phyloP scores from a whole-genome alignment of 1,140 invertebrate species.

The Brachystomella parvula region DNA sequence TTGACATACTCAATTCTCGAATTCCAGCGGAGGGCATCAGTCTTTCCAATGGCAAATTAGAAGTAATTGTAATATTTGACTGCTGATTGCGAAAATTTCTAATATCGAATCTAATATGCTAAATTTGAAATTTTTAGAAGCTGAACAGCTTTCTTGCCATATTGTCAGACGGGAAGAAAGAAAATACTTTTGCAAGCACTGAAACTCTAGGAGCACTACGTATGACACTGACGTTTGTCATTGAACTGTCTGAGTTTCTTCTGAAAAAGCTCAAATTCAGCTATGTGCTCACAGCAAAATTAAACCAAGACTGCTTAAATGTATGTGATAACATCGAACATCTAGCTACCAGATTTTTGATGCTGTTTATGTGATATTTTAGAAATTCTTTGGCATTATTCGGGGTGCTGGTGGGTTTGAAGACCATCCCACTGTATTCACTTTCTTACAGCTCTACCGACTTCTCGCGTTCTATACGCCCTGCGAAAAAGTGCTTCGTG shows the following conservation, averaged over 20 bases:
- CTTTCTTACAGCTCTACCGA: slow-evolving; percentile 10
- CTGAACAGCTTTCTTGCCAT: not conserved
- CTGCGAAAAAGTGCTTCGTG: not conserved
- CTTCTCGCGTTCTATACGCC: slow-evolving; percentile 13
- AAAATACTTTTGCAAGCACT: not conserved
- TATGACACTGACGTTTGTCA: slow-evolving; percentile 1
- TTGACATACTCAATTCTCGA: not conserved
- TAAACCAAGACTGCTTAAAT: slow-evolving; percentile 15
- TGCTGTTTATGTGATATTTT: not conserved
- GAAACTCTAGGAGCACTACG: slow-evolving; percentile 1
- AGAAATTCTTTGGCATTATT: slow-evolving; percentile 20
- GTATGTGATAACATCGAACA: not conserved
- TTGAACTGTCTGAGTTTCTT: slow-evolving; percentile 10
- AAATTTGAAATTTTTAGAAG: not conserved
- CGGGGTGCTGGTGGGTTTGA: slow-evolving; percentile 8
- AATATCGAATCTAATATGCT: not conserved
- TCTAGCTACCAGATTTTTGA: not conserved
- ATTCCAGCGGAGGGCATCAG: slow-evolving; percentile 2
- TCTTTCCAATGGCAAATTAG: not conserved
- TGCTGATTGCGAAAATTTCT: not conserved
- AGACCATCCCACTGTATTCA: slow-evolving; percentile 13
- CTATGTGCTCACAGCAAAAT: slow-evolving; percentile 11
- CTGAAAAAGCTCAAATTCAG: not conserved
- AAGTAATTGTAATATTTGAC: not conserved
- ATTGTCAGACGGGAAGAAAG: not conserved